Percentiles rank a stretch among this genome's conserved stretches.
Conservation (phyloP, 2,888 invertebrate species). For the Patella pellucida region DNA sequence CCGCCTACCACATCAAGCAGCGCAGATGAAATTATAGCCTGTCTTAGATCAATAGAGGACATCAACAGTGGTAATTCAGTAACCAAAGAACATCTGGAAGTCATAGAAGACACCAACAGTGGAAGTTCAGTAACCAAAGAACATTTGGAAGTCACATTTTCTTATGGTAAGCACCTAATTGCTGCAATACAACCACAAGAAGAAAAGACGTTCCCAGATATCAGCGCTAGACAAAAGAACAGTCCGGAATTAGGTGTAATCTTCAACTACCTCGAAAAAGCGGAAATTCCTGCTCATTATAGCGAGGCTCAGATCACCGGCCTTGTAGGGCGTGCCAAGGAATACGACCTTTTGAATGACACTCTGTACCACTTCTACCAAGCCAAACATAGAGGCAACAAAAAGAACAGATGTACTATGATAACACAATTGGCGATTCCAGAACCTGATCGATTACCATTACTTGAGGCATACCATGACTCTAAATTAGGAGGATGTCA, state of each 20-base stretch:
- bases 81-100: not conserved
- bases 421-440: conserved; percentile 18
- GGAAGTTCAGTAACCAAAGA: too few species aligned
- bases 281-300: too few species aligned
- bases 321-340: too few species aligned
- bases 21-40: not conserved
- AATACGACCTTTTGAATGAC: conserved; percentile 1
- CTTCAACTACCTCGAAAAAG: too few species aligned
- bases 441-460: conserved; percentile 17
- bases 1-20: not conserved
- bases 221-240: too few species aligned
- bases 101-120: too few species aligned
- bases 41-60: not conserved
- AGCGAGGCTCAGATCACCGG: too few species aligned
- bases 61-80: not conserved
- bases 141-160: not conserved
- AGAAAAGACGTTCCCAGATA: too few species aligned
- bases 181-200: not conserved
- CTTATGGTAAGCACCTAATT: not conserved
- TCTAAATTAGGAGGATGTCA: conserved; percentile 26
- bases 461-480: conserved; percentile 28
- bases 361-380: conserved; percentile 19
- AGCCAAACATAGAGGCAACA: conserved; percentile 14
- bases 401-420: conserved; percentile 2
- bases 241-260: too few species aligned